Conservation (phyloP, 1,140 invertebrate species). For the Zaprionus gabonicus region DNA sequence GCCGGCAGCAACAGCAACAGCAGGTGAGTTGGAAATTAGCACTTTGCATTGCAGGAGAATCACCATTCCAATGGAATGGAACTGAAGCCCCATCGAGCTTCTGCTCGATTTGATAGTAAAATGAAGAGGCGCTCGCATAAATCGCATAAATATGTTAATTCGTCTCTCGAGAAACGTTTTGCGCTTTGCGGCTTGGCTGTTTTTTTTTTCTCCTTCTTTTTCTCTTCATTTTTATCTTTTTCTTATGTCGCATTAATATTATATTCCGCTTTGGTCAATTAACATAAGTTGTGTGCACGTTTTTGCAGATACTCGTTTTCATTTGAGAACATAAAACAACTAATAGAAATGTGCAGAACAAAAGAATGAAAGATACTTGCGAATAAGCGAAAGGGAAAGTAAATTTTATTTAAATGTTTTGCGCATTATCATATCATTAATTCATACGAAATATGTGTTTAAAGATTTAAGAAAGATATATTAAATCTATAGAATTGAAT, state of each 20-base stretch:
- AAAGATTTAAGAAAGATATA: slow-evolving; percentile 10
- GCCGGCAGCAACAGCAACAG: not conserved
- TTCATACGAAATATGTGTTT: slow-evolving; percentile 12
- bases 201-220: slow-evolving; percentile 1
- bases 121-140: slow-evolving; percentile 77
- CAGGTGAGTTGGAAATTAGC: slow-evolving; percentile 74
- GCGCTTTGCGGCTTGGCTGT: slow-evolving; percentile 37
- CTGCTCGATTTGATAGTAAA: slow-evolving; percentile 52
- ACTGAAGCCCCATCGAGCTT: slow-evolving; percentile 22
- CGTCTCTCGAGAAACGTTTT: slow-evolving; percentile 56
- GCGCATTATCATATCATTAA: not conserved
- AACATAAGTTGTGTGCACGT: slow-evolving; percentile 66
- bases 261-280: slow-evolving; percentile 60
- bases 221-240: slow-evolving; percentile 4
- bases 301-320: slow-evolving; percentile 52
- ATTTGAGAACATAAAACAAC: slow-evolving; percentile 10
- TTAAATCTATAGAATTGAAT: not conserved
- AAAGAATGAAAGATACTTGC: slow-evolving; percentile 19
- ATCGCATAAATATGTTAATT: slow-evolving; percentile 81
- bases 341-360: slow-evolving; percentile 24
- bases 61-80: not conserved
- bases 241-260: slow-evolving; percentile 68
- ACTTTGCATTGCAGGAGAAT: slow-evolving; percentile 59
- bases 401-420: not conserved
- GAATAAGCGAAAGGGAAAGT: slow-evolving; percentile 1